Evolutionary conservation across 2,113 vertebrate species (phyloP).

Genomic region (Sclerurus mexicanus): DNA sequence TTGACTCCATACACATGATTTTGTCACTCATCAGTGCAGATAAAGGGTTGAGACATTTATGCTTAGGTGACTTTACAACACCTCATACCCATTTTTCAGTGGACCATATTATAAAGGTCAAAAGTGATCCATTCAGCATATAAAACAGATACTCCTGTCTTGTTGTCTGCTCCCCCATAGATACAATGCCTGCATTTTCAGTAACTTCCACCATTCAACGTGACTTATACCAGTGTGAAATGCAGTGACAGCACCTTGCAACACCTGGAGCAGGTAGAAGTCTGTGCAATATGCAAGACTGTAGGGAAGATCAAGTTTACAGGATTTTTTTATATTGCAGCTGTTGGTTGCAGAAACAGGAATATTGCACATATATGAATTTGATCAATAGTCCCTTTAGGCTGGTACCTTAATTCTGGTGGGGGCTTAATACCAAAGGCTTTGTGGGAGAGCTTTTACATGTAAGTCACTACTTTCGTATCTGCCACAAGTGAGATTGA

Average conservation of each 20-base stretch:
- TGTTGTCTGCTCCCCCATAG: not conserved
- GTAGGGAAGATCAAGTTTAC: not conserved
- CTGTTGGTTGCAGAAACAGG: not conserved
- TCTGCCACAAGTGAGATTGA: not conserved
- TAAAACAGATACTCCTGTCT: rapidly evolving
- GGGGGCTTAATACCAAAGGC: not conserved
- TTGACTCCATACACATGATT: not conserved
- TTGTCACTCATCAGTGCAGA: not conserved
- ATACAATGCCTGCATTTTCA: not conserved
- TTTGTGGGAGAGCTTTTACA: not conserved
- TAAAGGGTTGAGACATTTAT: not conserved
- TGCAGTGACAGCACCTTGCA: not conserved
- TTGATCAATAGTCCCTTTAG: not conserved
- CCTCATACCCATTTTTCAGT: not conserved
- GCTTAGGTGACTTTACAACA: not conserved
- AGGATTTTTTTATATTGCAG: not conserved
- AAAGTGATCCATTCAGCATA: not conserved
- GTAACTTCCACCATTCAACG: not conserved
- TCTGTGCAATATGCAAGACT: not conserved
- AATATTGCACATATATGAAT: not conserved
- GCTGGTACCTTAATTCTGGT: not conserved
- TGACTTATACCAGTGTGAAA: not conserved
- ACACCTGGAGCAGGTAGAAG: not conserved
- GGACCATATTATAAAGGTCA: not conserved
- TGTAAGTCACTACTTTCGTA: not conserved